Evolutionary conservation across 1,140 invertebrate genomes (phyloP).

Genomic region (Steinernema khuongi): DNA sequence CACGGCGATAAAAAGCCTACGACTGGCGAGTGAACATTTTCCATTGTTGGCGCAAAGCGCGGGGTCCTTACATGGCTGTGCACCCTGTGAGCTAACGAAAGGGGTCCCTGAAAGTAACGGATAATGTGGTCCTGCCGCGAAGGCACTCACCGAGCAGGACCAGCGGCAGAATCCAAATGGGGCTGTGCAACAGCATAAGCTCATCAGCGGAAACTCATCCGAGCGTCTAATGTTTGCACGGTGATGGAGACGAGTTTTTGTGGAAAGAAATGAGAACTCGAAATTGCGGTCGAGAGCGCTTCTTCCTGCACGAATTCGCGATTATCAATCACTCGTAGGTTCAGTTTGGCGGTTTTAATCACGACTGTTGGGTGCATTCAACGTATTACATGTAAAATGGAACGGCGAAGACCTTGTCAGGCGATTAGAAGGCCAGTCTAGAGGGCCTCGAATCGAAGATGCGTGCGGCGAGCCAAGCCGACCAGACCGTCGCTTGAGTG

Average conservation of each 20-base stretch:
- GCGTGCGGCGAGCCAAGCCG: too few relatives aligned
- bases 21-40: not conserved
- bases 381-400: not conserved
- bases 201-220: not conserved
- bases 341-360: not conserved
- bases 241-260: not conserved
- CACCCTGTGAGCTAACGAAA: not conserved
- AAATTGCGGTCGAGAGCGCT: not conserved
- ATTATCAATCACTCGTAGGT: not conserved
- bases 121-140: not conserved
- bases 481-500: not conserved
- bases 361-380: not conserved
- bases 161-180: not conserved
- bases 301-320: not conserved
- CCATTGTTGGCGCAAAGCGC: not conserved
- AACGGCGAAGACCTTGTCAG: too few relatives aligned
- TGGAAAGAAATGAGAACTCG: not conserved
- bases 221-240: not conserved
- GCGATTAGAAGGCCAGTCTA: too few relatives aligned
- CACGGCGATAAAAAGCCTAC: not conserved
- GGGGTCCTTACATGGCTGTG: not conserved
- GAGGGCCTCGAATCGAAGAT: too few relatives aligned
- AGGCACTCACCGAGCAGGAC: not conserved
- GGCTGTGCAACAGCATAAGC: not conserved
- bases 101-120: not conserved